phyloP scores from a whole-genome alignment of 2,797 vertebrate genomes.

The Setipinna tenuifilis region DNA sequence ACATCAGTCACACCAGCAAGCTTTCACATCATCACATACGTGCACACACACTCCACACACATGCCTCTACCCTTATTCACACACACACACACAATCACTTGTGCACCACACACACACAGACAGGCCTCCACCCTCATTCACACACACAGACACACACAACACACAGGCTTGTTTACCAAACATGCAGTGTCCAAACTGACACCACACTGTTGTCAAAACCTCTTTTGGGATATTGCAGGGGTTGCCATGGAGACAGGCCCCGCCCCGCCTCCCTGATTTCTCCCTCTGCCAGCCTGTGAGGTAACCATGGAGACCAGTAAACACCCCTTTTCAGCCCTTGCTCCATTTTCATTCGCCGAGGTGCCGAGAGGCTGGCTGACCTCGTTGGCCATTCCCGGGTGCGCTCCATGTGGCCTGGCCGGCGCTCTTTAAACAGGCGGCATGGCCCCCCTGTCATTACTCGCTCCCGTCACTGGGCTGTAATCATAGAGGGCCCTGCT shows the following conservation, averaged over 20 bases:
- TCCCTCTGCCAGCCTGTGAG: background rate
- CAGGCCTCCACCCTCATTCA: background rate
- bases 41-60: too few relatives aligned
- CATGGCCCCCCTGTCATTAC: background rate
- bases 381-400: background rate
- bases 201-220: background rate
- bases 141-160: background rate
- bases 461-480: too few relatives aligned
- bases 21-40: background rate
- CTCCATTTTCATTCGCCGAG: background rate
- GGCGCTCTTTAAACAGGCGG: conserved; percentile 3
- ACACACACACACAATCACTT: background rate
- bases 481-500: background rate
- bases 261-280: background rate
- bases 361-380: background rate
- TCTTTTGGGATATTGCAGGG: background rate
- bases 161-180: conserved; percentile 33
- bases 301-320: conserved; percentile 40
- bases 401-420: background rate
- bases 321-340: background rate
- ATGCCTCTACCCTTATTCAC: background rate
- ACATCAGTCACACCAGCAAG: background rate
- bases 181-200: conserved; percentile 1
- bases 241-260: background rate
- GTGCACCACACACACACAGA: background rate